Percentiles rank a stretch among this genome's conserved stretches.
Evolutionary conservation across 2,888 invertebrate species (phyloP).

Genomic region (Papilio demoleus): DNA sequence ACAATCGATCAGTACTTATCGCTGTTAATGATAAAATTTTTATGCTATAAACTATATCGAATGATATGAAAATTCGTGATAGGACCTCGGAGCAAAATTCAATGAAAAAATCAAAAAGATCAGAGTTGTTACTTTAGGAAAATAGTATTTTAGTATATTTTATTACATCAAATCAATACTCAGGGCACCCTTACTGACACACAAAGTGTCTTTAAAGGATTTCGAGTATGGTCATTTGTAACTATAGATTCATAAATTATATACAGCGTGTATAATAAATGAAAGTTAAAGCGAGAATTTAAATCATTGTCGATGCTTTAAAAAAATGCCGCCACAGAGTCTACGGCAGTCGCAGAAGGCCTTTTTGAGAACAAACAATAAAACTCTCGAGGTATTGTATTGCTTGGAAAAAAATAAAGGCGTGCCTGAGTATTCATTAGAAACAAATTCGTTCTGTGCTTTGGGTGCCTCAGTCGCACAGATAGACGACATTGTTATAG

Average conservation of each 20-base stretch:
- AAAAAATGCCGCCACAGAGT: constrained; percentile 40
- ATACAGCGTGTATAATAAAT: neutral
- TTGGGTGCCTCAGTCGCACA: constrained; percentile 48
- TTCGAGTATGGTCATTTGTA: neutral
- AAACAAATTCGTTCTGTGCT: constrained; percentile 67
- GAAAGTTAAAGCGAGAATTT: neutral
- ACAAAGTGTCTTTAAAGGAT: neutral
- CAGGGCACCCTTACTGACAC: neutral
- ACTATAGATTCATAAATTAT: neutral
- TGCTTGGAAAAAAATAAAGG: constrained; percentile 45
- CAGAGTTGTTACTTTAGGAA: too few species aligned
- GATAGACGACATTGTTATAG: constrained; percentile 40
- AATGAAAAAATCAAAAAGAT: too few species aligned
- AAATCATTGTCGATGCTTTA: constrained; percentile 13
- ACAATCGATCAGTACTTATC: too few species aligned
- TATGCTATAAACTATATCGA: too few species aligned
- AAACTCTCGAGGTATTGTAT: constrained; percentile 28
- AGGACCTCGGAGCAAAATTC: too few species aligned
- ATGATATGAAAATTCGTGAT: too few species aligned
- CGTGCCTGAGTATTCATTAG: constrained; percentile 64
- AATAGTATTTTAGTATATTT: too few species aligned
- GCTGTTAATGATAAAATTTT: too few species aligned
- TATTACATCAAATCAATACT: neutral
- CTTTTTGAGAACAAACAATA: constrained; percentile 41
- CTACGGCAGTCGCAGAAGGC: constrained; percentile 37